Base-by-base conservation (phyloP, 2,888 invertebrate genomes). In the Beris chalybata region DNA sequence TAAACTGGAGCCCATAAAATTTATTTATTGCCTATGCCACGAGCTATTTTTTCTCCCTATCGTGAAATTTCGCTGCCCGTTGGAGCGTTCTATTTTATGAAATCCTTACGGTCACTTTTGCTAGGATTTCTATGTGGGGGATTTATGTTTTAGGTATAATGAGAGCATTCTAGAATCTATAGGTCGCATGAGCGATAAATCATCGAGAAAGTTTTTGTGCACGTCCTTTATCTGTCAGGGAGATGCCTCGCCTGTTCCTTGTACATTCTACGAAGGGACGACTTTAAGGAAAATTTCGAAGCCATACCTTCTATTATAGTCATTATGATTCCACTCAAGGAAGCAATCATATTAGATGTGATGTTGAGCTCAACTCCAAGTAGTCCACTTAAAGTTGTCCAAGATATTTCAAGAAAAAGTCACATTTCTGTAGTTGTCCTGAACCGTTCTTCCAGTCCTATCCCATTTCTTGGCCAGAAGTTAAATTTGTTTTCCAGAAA, bases 101-200 rank as follows among this genome's bases (percentile, higher is more conserved):
- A 59, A 59, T 47, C 59, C 59, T 22, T 15, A 50, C 29, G 52
- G 61, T 43, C 43, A 61, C 50, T 59, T 50, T 52, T 52, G 9
- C 38, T 38, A 38, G 2, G 9, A 38, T 7, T 38, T 32, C 61
- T 30, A 50, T 38, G 50, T 38, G 50, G 61, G 38, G 38, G 61
- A 61, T 61, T 61, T 61, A 5, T 12, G 61, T 15, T 59, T 48
- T 9, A 31, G 31, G 30, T 31, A 31, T 59, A 59, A 59, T 59
- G 58, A 59, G 58, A 31, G 29, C 44, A 30, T 29, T 59, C 45
- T 47, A 9, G 12, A 59, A 31, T 59, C 58, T 47, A 29, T 30
- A 59, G 58, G 43, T 52, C 52, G 61, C 52, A 32, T 30, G 38
- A 61, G 15, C 61, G 6, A 61, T 61, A 38, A 61, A 50, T 61